Percentiles rank a stretch among this genome's conserved stretches.
Evolutionary conservation across 2,888 invertebrate species (phyloP).

Genomic region (Nomada ferruginata): DNA sequence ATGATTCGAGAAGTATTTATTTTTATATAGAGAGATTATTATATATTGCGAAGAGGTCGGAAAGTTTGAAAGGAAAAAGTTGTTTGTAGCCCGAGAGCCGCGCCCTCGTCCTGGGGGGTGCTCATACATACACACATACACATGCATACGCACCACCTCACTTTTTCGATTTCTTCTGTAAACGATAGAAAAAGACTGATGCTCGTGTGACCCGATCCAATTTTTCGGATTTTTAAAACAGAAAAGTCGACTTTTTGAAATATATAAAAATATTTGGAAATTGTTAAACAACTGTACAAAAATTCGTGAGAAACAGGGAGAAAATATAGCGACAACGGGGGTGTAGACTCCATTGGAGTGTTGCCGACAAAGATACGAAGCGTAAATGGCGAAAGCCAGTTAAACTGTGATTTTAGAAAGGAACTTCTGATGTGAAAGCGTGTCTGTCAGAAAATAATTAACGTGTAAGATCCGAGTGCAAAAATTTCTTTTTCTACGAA

Average conservation of each 20-base stretch:
- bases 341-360: neutral
- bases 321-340: neutral
- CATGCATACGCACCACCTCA: conserved; percentile 1
- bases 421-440: conserved; percentile 24
- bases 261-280: conserved; percentile 5
- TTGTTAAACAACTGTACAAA: neutral
- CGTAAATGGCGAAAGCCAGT: conserved; percentile 29
- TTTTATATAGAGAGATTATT: conserved; percentile 77
- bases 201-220: conserved; percentile 49
- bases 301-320: neutral
- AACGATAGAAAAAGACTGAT: conserved; percentile 62
- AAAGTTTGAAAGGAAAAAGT: conserved; percentile 29
- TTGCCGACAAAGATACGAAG: neutral
- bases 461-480: conserved; percentile 19
- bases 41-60: conserved; percentile 53
- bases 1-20: conserved; percentile 77
- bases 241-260: conserved; percentile 8
- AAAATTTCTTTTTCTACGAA: conserved; percentile 23
- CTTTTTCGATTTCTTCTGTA: conserved; percentile 56
- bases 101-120: conserved; percentile 57
- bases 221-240: conserved; percentile 37
- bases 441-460: conserved; percentile 27
- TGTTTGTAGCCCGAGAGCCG: conserved; percentile 35
- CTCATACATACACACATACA: conserved; percentile 1
- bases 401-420: conserved; percentile 56